Percentiles rank a stretch among this genome's conserved stretches.
phyloP scores from a whole-genome alignment of 2,888 invertebrate species.

The Spicauda simplicius region DNA sequence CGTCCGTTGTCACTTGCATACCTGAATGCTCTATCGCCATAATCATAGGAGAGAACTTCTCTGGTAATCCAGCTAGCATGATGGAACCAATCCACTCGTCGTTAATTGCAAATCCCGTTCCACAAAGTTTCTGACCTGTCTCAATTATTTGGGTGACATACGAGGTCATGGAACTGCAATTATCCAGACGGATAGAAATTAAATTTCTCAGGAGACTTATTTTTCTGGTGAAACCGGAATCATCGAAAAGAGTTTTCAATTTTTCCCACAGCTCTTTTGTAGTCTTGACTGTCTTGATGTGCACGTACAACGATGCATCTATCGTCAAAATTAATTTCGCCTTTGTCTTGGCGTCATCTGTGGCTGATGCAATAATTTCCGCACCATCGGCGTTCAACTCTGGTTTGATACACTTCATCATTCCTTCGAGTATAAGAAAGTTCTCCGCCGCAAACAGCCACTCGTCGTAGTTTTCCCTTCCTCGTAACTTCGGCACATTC shows the following conservation, averaged over 20 bases:
- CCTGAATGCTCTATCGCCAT: conserved; percentile 15
- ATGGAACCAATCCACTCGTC: conserved; percentile 34
- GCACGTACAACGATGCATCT: background rate
- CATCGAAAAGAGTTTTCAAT: conserved; percentile 41
- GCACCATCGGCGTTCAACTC: no score
- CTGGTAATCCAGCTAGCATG: conserved; percentile 35
- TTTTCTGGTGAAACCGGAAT: conserved; percentile 39
- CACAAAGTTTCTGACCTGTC: conserved; percentile 15
- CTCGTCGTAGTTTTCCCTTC: conserved; percentile 43
- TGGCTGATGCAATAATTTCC: background rate
- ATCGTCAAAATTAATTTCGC: background rate
- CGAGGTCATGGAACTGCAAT: no score
- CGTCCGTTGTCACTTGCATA: no score
- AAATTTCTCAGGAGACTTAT: conserved; percentile 41
- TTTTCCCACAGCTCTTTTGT: conserved; percentile 38
- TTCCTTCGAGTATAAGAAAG: conserved; percentile 41
- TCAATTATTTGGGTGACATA: conserved; percentile 37
- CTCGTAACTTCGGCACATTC: conserved; percentile 30
- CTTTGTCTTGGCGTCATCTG: background rate
- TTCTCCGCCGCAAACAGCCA: conserved; percentile 44
- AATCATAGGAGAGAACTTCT: conserved; percentile 33
- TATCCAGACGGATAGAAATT: conserved; percentile 42
- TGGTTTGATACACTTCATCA: conserved; percentile 13
- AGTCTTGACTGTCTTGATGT: background rate
- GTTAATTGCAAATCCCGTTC: conserved; percentile 35